Percentiles rank a stretch among this genome's conserved stretches.
Evolutionary conservation across 2,797 vertebrate genomes (phyloP).

Genomic region (Rhinichthys osculus): DNA sequence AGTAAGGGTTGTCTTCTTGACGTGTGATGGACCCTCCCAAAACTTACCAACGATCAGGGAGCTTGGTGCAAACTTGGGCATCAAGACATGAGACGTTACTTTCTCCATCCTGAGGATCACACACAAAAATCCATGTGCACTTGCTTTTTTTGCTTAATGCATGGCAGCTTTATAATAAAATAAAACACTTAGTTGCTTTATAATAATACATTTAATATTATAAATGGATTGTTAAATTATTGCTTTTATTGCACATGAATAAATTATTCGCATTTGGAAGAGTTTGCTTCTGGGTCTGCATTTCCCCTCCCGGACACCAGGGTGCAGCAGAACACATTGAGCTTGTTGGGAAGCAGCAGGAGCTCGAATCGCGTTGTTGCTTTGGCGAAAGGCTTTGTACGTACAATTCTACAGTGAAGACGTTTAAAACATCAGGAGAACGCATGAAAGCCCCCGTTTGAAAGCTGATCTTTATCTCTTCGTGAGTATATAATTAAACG

Average conservation of each 20-base stretch:
- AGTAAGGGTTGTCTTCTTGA: no score
- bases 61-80: no score
- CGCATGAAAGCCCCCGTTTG: slow-evolving; percentile 10
- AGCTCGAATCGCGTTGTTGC: slow-evolving; percentile 26
- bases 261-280: no score
- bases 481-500: slow-evolving; percentile 31
- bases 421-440: neutral
- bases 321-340: neutral
- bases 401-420: neutral
- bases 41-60: no score
- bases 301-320: slow-evolving; percentile 14
- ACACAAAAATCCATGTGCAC: no score
- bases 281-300: neutral
- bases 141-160: neutral
- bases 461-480: neutral
- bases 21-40: no score
- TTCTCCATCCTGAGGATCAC: no score
- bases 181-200: neutral
- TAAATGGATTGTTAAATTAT: neutral
- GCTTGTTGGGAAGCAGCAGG: slow-evolving; percentile 13
- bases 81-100: no score
- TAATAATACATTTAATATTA: neutral
- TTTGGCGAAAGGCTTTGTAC: slow-evolving; percentile 40
- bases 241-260: no score
- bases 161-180: neutral